phyloP scores from a whole-genome alignment of 1,140 invertebrate species.

The Sycophila sp. region DNA sequence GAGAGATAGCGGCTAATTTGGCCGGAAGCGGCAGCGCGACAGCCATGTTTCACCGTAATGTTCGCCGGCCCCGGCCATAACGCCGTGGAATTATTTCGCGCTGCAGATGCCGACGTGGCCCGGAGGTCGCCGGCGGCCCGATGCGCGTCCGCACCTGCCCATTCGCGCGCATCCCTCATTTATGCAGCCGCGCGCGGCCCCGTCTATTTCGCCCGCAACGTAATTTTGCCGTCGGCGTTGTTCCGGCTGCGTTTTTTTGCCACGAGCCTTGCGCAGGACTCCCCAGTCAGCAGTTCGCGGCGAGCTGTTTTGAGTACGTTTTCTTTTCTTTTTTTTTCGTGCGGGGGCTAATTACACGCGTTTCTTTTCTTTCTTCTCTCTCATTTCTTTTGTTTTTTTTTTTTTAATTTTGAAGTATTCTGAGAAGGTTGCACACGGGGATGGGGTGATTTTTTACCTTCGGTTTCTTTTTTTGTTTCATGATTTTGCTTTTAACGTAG shows the following conservation, averaged over 20 bases:
- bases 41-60: slow-evolving; percentile 32
- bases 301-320: background rate
- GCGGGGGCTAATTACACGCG: slow-evolving; percentile 67
- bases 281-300: background rate
- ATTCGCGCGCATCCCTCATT: background rate
- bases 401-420: no score
- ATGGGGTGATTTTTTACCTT: no score
- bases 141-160: background rate
- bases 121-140: no score
- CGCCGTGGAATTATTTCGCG: slow-evolving; percentile 20
- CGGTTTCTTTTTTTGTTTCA: no score
- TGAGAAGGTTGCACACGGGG: no score
- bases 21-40: background rate
- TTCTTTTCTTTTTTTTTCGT: slow-evolving; percentile 50
- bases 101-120: slow-evolving; percentile 17
- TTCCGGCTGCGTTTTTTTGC: background rate
- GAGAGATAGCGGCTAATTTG: slow-evolving; percentile 12
- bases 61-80: slow-evolving; percentile 20
- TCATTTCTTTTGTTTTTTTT: no score
- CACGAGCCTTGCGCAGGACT: background rate
- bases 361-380: no score
- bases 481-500: no score
- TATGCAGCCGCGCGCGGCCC: background rate
- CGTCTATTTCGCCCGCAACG: background rate
- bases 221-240: background rate